Base-by-base conservation (phyloP, 2,113 vertebrate species). In the Dipodomys stephensi region DNA sequence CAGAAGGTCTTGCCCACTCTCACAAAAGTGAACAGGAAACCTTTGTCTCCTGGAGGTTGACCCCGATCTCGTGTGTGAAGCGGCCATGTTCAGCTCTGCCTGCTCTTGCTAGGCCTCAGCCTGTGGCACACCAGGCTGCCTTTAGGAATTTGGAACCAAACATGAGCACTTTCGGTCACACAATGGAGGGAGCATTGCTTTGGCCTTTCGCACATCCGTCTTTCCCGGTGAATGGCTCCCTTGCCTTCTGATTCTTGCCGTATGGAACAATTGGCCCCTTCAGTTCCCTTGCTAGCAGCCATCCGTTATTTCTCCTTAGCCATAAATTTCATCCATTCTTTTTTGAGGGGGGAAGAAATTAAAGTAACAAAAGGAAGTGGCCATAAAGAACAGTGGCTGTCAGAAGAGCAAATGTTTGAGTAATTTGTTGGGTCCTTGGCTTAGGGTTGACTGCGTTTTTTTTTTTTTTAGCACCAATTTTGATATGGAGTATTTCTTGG, bases 231-330 rank as follows among this genome's bases (percentile, higher is more conserved):
- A 98, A 98, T 97, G 98, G 97, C 96, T 97, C 96, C 93, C 86
- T 83, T 90, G 96, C 97, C 96, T 97, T 98, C 96, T 98, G 98
- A 97, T 97, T 98, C 97, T 96, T 96, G 97, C 98, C 97, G 0
- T 98, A 98, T 98, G 98, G 98, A 98, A 98, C 98, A 98, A 98
- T 98, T 95, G 98, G 98, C 96, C 97, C 93, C 97, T 98, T 98
- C 97, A 98, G 97, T 98, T 97, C 94, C 95, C 97, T 98, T 97
- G 97, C 98, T 97, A 98, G 95, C 97, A 96, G 97, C 95, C 94
- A 98, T 98, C 98, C 49, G 97, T 98, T 96, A 96, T 90, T 98
- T 98, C 97, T 98, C 90, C 93, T 16, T 94, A 81, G 93, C 94
- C 95, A 93, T 98, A 98, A 98, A 98, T 98, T 98, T 98, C 95